Base-by-base conservation (phyloP, 2,113 vertebrate genomes). In the Aegotheles bennettii region DNA sequence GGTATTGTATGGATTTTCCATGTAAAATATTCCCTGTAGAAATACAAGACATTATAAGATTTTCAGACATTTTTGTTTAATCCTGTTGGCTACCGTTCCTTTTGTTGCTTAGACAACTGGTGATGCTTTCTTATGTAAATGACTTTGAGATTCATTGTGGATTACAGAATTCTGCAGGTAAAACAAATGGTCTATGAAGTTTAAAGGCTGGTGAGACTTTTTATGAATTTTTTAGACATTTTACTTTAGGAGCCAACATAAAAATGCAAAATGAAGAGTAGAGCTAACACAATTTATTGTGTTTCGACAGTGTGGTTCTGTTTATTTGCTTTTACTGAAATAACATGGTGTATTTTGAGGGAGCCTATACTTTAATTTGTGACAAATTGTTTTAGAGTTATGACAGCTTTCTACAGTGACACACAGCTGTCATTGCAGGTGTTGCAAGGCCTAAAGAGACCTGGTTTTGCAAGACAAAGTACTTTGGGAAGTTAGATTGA, bases 1-100 rank as follows among this genome's bases (percentile, higher is more conserved):
- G 99, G 99, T 99, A 97, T 17, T 19, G 21, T 78, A 6, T 50
- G 71, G 47, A 13, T 79, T 36, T 57, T 47, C 68, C 43, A 9
- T 9, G 26, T 47, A 86, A 63, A 65, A 21, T 7, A 20, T 38
- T 90, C 28, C 24, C 50, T 40, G 26, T 38, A 35, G 57, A 61
- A 61, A 59, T 36, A 11, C 33, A 68, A 38, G 53, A 43, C 11
- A 10, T 12, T 2, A 9, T 20, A 42, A 43, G 17, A 48, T 94
- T 54, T 75, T 51, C 45, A 11, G 47, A 21, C 17, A 9, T 74
- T 88, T 67, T 47, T 68, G 24, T 54, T 69, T 50, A 61, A 35
- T 57, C 13, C 43, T 67, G 13, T 40, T 92, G 51, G 43, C 76
- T 50, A 57, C 40, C 3, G 1, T 47, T 53, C 25, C 38, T 82